Percentiles rank a stretch among this genome's conserved stretches.
These are phyloP conservation scores for Aporrectodea caliginosa DNA, from an alignment of 1,140 invertebrate species.

Conservation along the genomic window DNA sequence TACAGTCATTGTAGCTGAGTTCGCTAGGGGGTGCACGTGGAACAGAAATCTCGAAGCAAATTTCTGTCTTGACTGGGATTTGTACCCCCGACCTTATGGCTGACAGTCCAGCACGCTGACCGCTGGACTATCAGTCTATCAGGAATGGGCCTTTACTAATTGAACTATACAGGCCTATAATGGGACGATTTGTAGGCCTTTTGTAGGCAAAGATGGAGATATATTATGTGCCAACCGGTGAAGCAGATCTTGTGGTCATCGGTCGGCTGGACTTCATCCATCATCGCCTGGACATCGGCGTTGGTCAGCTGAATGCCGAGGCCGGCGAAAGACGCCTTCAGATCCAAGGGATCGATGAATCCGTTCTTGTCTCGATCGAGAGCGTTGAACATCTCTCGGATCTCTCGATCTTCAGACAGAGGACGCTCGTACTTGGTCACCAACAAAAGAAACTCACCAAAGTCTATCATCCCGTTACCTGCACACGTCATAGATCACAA, in stretches of 20 bases:
- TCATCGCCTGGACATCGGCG: constrained; percentile 19
- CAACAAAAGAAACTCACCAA: constrained; percentile 15
- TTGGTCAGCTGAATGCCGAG: constrained; percentile 2
- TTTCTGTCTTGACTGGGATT: too few species aligned
- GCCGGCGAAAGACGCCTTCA: constrained; percentile 10
- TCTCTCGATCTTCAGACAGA: neutral
- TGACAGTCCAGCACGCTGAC: too few species aligned
- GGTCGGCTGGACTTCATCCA: constrained; percentile 10
- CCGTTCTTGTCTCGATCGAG: constrained; percentile 13
- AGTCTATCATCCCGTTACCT: constrained; percentile 24
- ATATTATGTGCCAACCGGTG: constrained; percentile 17
- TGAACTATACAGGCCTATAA: too few species aligned
- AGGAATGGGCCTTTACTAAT: too few species aligned
- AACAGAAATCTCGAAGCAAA: too few species aligned
- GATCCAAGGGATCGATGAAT: constrained; percentile 19
- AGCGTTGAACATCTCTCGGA: constrained; percentile 16
- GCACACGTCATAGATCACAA: too few species aligned
- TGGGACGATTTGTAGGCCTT: too few species aligned
- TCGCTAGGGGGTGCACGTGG: too few species aligned
- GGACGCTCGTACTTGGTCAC: constrained; percentile 11
- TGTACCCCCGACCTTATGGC: too few species aligned
- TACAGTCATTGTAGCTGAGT: too few species aligned
- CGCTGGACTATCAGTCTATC: too few species aligned
- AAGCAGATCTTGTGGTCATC: constrained; percentile 16
- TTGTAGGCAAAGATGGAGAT: too few species aligned